These are phyloP conservation scores for Agrochola lychnidis DNA, from an alignment of 2,888 invertebrate species.

Conservation along the genomic window DNA sequence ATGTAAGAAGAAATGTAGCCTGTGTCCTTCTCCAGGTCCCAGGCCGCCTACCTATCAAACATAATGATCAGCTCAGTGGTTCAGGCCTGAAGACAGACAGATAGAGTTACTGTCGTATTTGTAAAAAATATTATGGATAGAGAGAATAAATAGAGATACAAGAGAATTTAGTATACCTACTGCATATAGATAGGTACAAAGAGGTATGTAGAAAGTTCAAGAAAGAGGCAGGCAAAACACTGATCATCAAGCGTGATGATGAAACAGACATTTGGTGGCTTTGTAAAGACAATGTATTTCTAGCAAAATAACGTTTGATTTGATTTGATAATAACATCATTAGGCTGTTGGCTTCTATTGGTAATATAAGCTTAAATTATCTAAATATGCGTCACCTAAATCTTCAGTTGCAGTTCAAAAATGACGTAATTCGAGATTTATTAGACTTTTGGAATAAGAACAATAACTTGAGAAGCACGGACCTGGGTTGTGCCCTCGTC, in stretches of 20 bases:
- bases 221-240: not conserved
- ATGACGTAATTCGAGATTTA: conserved; percentile 66
- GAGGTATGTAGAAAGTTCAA: not conserved
- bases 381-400: not conserved
- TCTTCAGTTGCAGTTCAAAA: conserved; percentile 64
- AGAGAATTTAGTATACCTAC: not conserved
- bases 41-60: no score
- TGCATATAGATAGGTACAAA: not conserved
- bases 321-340: not conserved
- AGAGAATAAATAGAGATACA: not conserved
- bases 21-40: no score
- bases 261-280: not conserved
- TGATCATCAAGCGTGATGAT: not conserved
- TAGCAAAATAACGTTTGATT: not conserved
- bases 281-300: not conserved
- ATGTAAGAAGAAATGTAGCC: not conserved
- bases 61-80: no score
- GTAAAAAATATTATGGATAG: not conserved
- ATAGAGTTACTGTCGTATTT: not conserved
- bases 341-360: not conserved
- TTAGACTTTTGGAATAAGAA: conserved; percentile 70
- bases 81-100: not conserved
- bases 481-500: conserved; percentile 71
- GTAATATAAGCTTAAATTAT: not conserved
- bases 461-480: conserved; percentile 48